Evolutionary conservation across 2,113 vertebrate species (phyloP), one percentile per base, ranked within the genome.

Genomic region (Phodopus roborovskii): DNA sequence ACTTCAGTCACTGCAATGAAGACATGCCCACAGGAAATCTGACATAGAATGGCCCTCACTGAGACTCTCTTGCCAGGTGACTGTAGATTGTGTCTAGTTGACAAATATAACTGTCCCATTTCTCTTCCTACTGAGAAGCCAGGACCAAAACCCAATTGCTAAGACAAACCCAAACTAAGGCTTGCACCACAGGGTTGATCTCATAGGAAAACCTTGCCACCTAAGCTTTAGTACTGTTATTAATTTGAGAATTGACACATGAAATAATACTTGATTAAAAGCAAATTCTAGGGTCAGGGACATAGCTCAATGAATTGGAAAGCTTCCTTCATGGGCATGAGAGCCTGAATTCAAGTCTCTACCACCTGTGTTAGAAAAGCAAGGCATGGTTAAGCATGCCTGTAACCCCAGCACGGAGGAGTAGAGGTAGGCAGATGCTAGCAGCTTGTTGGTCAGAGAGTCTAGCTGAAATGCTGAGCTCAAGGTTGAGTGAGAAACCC

Each of bases 251-350:
- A 74, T 82, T 17, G 75, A 1, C 64, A 90, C 62, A 5, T n/a
- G 30, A 73, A 90, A 94, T 90, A 88, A 92, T 92, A 33, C 87
- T 19, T 7, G 4, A 71, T 88, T 83, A 87, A 15, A 68, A 94
- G 19, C 17, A 82, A 79, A 17, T 86, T 90, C 86, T 45, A 33
- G 82, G 39, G 39, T 45, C 26, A 45, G 60, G 16, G 60, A 45
- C 82, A 45, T 53, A 33, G 17, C 45, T 30, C 45, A 50, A 2
- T 86, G 62, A 68, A 20, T 48, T 36, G 50, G 9, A 70, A 8
- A 15, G 60, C 45, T 50, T 68, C 30, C 17, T 68, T 50, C 36
- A 20, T 70, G 33, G 70, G 45, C 19, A 68, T 16, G 11, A 86
- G 22, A 5, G 20, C 17, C 60, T 33, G 19, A 70, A 7, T n/a